Evolutionary conservation across 92 coral and sea anemone species (phyloP), one percentile per base, ranked within the genome.

Genomic region (Galaxea fascicularis): DNA sequence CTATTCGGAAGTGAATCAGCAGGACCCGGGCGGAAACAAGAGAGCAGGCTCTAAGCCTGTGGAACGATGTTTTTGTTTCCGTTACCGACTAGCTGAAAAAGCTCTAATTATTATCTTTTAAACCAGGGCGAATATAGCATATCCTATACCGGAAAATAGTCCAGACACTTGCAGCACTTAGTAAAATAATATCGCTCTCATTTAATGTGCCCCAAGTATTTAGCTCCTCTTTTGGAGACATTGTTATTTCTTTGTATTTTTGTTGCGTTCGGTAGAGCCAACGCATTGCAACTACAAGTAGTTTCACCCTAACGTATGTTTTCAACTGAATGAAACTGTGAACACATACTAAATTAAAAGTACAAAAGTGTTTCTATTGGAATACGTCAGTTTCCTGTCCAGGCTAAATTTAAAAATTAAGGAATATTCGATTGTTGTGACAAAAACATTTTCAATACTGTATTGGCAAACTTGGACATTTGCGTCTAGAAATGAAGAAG

Each of bases 1-100:
- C 49, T 67, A 66, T n/a, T 79, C 84, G 84, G 74, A 79, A 67
- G 84, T 79, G 59, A 35, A 15, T 49, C 31, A 22, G 14, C 4
- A 12, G 8, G 39, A 31, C 18, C 65, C 75, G 30, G 75, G 65
- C 84, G 84, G 84, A 79, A 79, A 59, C 84, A 20, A 2, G 21
- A 66, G 49, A 25, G 45, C 18, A 5, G 21, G 30, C 51, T 66
- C 65, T 65, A 18, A 65, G 83, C 47, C 65, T 57, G 18, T 29
- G 11, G 66, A 65, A 79, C 53, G 52, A 28, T 21, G 52, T 29
- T 52, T 79, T 31, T 79, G 7, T 47, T 46, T 29, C 59, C 25
- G 46, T 17, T 60, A 49, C 74, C 5, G 14, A n/a, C n/a, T 20
- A 67, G 26, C 60, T 45, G 56, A 76, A 31, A 24, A 62, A 64